These are phyloP conservation scores for Sylvilagus bachmani DNA, from an alignment of 2,113 vertebrate species.

Conservation along the genomic window DNA sequence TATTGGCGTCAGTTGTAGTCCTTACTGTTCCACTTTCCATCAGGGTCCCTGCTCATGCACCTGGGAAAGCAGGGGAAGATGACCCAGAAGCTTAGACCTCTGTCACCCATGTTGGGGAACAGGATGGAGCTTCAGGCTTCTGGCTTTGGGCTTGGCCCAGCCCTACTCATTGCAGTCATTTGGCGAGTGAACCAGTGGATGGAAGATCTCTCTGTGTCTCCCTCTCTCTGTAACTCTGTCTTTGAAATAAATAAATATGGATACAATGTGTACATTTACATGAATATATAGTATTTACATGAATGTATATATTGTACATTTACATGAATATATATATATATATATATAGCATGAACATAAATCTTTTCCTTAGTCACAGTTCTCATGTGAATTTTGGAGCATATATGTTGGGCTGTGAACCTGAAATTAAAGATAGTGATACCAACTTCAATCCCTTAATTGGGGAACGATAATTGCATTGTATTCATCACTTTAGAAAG, in stretches of 20 bases:
- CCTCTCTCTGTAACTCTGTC: no score
- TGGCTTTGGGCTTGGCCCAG: no score
- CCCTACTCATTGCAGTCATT: no score
- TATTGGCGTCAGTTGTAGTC: no score
- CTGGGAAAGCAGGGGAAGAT: no score
- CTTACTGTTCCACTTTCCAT: no score
- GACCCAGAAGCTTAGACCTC: no score
- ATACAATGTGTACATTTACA: neutral
- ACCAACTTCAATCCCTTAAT: slow-evolving; percentile 82
- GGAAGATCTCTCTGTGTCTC: no score
- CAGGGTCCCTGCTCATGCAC: no score
- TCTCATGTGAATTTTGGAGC: neutral
- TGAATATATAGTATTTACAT: neutral
- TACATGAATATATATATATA: neutral
- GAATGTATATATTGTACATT: slow-evolving; percentile 2
- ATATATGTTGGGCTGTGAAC: neutral
- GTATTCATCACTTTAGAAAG: slow-evolving; percentile 77
- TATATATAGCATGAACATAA: neutral
- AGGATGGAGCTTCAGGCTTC: no score
- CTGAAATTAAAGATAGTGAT: slow-evolving; percentile 71
- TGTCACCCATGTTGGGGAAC: no score
- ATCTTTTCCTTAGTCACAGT: slow-evolving; percentile 32
- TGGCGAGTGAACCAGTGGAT: no score
- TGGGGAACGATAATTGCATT: slow-evolving; percentile 81
- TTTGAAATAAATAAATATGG: neutral